Evolutionary conservation across 2,797 vertebrate genomes (phyloP).

Genomic region (Cryptoblepharus egeriae): DNA sequence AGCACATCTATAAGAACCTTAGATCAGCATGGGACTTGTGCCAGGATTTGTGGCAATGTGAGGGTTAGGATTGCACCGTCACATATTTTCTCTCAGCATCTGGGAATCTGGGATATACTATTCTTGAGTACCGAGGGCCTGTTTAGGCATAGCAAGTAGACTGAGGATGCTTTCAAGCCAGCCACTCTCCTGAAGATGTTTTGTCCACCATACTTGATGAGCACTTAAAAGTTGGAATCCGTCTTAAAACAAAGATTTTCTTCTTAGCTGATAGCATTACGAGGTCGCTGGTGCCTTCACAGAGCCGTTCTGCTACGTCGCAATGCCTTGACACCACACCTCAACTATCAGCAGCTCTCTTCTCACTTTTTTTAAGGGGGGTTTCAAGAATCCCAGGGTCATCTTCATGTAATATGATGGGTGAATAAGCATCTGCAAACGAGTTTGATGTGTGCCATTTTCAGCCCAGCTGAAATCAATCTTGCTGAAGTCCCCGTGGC

Average conservation of each 20-base stretch:
- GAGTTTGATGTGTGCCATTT: slow-evolving; percentile 63
- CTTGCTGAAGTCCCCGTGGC: slow-evolving; percentile 53
- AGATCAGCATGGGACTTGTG: too few relatives aligned
- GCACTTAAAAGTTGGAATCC: not conserved
- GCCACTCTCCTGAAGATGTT: not conserved
- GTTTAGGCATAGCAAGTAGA: not conserved
- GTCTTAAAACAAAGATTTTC: not conserved
- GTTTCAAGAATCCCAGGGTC: slow-evolving; percentile 56
- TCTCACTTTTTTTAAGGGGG: slow-evolving; percentile 17
- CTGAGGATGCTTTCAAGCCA: not conserved
- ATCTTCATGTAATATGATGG: slow-evolving; percentile 49
- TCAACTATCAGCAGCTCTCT: slow-evolving; percentile 45
- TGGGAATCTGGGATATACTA: too few relatives aligned
- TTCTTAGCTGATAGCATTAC: slow-evolving; percentile 48
- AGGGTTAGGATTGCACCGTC: too few relatives aligned
- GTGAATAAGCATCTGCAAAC: slow-evolving; percentile 69
- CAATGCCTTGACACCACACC: slow-evolving; percentile 54
- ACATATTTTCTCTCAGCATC: too few relatives aligned
- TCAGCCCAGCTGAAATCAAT: slow-evolving; percentile 54
- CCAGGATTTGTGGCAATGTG: too few relatives aligned
- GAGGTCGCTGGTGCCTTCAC: slow-evolving; percentile 59
- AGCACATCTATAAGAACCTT: too few relatives aligned
- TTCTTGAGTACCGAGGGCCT: not conserved
- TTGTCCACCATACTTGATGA: not conserved
- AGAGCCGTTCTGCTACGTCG: slow-evolving; percentile 41